These are phyloP conservation scores for Endomychus coccineus DNA, from an alignment of 2,888 invertebrate genomes.

Conservation along the genomic window DNA sequence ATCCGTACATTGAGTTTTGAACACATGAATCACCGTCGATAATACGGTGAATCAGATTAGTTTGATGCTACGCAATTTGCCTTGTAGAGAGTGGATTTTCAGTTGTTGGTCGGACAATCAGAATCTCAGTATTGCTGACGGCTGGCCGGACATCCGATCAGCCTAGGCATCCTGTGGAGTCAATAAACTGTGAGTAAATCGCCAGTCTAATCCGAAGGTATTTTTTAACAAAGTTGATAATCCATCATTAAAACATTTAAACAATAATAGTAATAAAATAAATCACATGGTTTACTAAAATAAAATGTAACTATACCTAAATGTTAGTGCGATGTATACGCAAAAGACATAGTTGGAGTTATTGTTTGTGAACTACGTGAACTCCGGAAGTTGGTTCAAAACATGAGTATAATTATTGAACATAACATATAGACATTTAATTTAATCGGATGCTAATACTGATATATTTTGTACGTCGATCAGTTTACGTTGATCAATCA, in stretches of 20 bases:
- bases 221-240: slow-evolving; percentile 33
- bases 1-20: no score
- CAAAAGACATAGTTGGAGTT: slow-evolving; percentile 27
- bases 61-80: no score
- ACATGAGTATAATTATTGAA: slow-evolving; percentile 10
- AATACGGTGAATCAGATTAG: no score
- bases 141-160: slow-evolving; percentile 26
- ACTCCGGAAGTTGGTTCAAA: slow-evolving; percentile 22
- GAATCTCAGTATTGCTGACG: slow-evolving; percentile 34
- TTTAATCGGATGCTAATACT: slow-evolving; percentile 17
- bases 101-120: slow-evolving; percentile 33
- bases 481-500: slow-evolving; percentile 25
- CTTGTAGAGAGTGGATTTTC: slow-evolving; percentile 11
- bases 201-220: slow-evolving; percentile 20
- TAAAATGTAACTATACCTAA: slow-evolving; percentile 27
- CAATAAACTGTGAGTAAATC: slow-evolving; percentile 25
- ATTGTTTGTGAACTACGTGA: slow-evolving; percentile 25
- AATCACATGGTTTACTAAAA: slow-evolving; percentile 28
- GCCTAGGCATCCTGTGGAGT: slow-evolving; percentile 31
- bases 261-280: slow-evolving; percentile 31
- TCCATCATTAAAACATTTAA: slow-evolving; percentile 33
- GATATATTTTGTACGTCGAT: slow-evolving; percentile 34
- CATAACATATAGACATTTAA: slow-evolving; percentile 12
- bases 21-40: no score
- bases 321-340: slow-evolving; percentile 39